phyloP scores from a whole-genome alignment of 2,888 invertebrate species.

The Lacanobia wlatinum region DNA sequence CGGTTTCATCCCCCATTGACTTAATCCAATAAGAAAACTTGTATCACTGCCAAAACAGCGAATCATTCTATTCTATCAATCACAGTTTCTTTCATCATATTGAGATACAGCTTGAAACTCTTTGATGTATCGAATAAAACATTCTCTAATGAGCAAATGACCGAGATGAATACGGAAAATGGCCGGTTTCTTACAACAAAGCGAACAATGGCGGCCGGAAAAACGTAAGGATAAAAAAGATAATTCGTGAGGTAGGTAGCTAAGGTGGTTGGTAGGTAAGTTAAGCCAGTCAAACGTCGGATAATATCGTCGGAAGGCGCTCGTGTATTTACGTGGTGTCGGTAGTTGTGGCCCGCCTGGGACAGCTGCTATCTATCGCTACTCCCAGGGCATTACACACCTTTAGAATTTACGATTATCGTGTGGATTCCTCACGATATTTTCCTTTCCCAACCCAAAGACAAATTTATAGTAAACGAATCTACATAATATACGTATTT shows the following conservation, averaged over 20 bases:
- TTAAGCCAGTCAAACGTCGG: slow-evolving; percentile 39
- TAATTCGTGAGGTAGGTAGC: slow-evolving; percentile 43
- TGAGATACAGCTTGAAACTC: not conserved
- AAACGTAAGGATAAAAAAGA: slow-evolving; percentile 33
- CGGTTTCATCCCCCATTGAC: not conserved
- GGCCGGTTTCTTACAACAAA: slow-evolving; percentile 43
- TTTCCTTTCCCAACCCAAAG: slow-evolving; percentile 30
- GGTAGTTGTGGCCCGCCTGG: slow-evolving; percentile 42
- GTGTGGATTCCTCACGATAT: slow-evolving; percentile 30
- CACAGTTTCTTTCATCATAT: not conserved
- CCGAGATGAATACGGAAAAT: slow-evolving; percentile 37
- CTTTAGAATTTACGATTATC: slow-evolving; percentile 52
- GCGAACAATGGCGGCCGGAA: slow-evolving; percentile 33
- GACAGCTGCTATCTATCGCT: slow-evolving; percentile 41
- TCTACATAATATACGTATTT: slow-evolving; percentile 38
- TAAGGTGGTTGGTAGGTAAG: slow-evolving; percentile 26
- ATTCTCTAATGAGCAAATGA: slow-evolving; percentile 33
- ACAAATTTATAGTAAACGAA: slow-evolving; percentile 37
- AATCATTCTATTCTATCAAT: not conserved
- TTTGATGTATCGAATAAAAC: slow-evolving; percentile 17
- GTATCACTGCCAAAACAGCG: not conserved
- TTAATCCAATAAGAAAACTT: not conserved
- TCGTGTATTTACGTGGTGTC: slow-evolving; percentile 46
- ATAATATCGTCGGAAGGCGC: slow-evolving; percentile 34
- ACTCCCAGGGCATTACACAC: slow-evolving; percentile 49